phyloP scores from a whole-genome alignment of 2,113 vertebrate species.

The Cnemophilus loriae region DNA sequence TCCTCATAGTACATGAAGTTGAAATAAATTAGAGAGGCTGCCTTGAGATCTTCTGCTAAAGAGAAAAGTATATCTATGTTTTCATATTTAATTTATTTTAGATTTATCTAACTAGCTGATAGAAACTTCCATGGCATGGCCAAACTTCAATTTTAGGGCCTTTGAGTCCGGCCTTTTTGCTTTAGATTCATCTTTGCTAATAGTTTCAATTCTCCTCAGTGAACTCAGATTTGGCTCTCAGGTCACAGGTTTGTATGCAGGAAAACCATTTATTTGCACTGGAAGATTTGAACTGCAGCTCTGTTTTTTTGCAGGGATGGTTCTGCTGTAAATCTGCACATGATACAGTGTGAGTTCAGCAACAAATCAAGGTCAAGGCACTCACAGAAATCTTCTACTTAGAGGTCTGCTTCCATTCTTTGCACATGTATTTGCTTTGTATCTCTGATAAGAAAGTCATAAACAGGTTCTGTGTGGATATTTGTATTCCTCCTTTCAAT shows the following conservation, averaged over 20 bases:
- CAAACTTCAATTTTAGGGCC: not conserved
- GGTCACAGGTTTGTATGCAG: not conserved
- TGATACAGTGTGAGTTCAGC: not conserved
- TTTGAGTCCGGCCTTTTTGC: not conserved
- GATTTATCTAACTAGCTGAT: not conserved
- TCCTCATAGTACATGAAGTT: not conserved
- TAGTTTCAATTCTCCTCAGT: not conserved
- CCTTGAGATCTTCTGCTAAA: not conserved
- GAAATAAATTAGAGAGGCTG: not conserved
- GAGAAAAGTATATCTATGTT: not conserved
- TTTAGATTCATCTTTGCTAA: not conserved
- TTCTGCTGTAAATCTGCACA: not conserved
- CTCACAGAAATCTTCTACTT: not conserved
- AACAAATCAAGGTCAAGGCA: not conserved
- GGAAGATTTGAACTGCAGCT: not conserved
- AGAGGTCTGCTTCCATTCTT: not conserved
- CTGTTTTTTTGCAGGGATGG: not conserved
- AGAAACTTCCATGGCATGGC: not conserved
- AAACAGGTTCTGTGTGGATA: not conserved
- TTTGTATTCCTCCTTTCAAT: not conserved
- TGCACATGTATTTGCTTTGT: not conserved
- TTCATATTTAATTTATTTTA: not conserved
- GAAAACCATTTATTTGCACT: not conserved
- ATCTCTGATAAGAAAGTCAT: not conserved
- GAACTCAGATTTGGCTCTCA: not conserved